phyloP scores from a whole-genome alignment of 2,797 vertebrate species.

The Danio jaintianensis region DNA sequence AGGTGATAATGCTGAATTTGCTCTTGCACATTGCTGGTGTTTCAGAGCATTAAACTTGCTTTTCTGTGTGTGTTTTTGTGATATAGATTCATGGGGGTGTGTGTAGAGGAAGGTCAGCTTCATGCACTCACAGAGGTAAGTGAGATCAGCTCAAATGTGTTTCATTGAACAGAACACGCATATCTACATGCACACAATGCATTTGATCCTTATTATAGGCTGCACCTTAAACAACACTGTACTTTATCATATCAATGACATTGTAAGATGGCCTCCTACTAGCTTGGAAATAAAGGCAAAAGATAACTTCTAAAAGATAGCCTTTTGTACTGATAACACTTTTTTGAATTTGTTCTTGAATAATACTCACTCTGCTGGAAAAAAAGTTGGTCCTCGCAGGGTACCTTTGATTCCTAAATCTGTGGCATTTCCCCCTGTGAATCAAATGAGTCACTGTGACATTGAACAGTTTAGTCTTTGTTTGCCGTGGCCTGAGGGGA shows the following conservation, averaged over 20 bases:
- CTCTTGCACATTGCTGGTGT: neutral
- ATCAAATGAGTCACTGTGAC: slow-evolving; percentile 3
- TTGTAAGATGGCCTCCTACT: neutral
- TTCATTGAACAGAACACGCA: neutral
- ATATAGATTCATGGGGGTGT: slow-evolving; percentile 96
- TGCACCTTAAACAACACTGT: neutral
- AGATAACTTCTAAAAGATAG: slow-evolving; percentile 1
- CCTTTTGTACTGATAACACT: neutral
- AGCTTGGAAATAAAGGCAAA: slow-evolving; percentile 1
- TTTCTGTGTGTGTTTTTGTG: slow-evolving; percentile 20
- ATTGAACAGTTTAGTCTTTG: slow-evolving; percentile 44
- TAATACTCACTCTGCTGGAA: neutral
- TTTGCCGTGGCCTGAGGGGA: slow-evolving; percentile 35
- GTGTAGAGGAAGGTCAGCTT: slow-evolving; percentile 96
- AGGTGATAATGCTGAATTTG: neutral
- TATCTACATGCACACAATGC: neutral
- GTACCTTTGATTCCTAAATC: slow-evolving; percentile 31
- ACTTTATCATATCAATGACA: neutral
- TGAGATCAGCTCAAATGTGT: slow-evolving; percentile 38
- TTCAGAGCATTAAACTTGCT: neutral
- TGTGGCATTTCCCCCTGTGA: slow-evolving; percentile 23
- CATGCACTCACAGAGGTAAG: slow-evolving; percentile 98
- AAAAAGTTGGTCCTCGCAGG: neutral
- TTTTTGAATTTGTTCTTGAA: neutral
- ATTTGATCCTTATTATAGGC: neutral